These are phyloP conservation scores for Neoarius graeffei DNA, from an alignment of 2,113 vertebrate species.

Conservation along the genomic window DNA sequence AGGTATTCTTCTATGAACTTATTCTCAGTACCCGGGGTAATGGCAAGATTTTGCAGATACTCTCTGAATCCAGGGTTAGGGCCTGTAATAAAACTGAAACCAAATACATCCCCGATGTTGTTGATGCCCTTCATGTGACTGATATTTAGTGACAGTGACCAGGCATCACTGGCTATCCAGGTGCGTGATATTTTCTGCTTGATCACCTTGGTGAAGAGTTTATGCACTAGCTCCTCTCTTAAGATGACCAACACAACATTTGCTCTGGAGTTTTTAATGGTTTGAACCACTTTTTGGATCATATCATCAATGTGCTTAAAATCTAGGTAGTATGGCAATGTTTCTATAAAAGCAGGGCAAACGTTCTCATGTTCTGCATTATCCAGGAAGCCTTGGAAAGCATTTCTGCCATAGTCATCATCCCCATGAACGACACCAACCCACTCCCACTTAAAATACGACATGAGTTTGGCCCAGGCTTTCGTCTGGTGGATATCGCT, in stretches of 20 bases:
- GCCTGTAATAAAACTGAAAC: constrained; percentile 60
- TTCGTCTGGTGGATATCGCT: constrained; percentile 69
- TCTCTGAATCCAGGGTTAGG: constrained; percentile 60
- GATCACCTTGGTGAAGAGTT: constrained; percentile 65
- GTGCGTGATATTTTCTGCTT: constrained; percentile 56
- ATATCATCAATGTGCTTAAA: not conserved
- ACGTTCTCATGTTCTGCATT: constrained; percentile 53
- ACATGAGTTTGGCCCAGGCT: constrained; percentile 64
- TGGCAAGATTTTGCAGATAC: constrained; percentile 61
- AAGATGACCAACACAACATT: constrained; percentile 67
- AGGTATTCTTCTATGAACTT: constrained; percentile 69
- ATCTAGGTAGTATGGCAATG: constrained; percentile 58
- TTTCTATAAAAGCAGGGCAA: constrained; percentile 63
- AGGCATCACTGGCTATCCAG: constrained; percentile 72
- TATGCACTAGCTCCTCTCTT: constrained; percentile 58
- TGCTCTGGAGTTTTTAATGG: constrained; percentile 56
- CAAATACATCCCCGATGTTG: constrained; percentile 67
- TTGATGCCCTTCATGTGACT: constrained; percentile 63
- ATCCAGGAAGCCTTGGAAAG: constrained; percentile 59
- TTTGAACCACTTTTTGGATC: constrained; percentile 49
- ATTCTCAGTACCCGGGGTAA: constrained; percentile 59
- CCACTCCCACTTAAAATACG: constrained; percentile 67
- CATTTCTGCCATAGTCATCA: constrained; percentile 68
- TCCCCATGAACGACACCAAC: constrained; percentile 69
- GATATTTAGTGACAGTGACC: constrained; percentile 58